Conservation (phyloP, 2,797 vertebrate species). For the Danio aesculapii region DNA sequence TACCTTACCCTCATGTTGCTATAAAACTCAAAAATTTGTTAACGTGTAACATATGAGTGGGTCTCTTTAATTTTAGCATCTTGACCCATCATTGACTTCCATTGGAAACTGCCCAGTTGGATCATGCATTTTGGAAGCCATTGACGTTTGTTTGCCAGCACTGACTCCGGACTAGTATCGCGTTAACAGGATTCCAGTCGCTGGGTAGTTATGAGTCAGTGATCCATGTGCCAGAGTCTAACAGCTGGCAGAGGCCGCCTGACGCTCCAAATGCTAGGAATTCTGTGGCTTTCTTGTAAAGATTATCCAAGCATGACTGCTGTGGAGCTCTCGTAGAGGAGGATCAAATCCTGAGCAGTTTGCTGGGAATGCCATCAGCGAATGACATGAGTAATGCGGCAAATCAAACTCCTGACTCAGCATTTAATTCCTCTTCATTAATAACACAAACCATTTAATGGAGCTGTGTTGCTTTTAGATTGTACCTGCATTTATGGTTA, state of each 20-base stretch:
- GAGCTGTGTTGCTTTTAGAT: not conserved
- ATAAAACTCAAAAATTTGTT: not conserved
- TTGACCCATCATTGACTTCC: conserved; percentile 5
- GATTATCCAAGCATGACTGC: conserved; percentile 24
- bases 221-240: conserved; percentile 67
- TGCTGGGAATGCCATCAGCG: not conserved
- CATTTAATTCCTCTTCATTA: not conserved
- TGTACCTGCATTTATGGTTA: not conserved
- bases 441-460: not conserved
- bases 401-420: not conserved
- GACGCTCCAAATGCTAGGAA: conserved; percentile 75
- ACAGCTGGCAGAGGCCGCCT: conserved; percentile 77
- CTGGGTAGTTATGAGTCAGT: conserved; percentile 8
- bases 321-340: not conserved
- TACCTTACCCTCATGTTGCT: not conserved
- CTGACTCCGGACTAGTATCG: not conserved
- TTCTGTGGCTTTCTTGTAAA: conserved; percentile 62
- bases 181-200: conserved; percentile 29
- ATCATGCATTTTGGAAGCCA: not conserved
- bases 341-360: not conserved
- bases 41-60: no score
- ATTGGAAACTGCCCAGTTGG: conserved; percentile 18
- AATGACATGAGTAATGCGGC: not conserved
- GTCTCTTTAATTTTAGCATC: no score
- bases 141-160: not conserved